Conservation (phyloP, 2,797 vertebrate species). For the Megaceryle alcyon region DNA sequence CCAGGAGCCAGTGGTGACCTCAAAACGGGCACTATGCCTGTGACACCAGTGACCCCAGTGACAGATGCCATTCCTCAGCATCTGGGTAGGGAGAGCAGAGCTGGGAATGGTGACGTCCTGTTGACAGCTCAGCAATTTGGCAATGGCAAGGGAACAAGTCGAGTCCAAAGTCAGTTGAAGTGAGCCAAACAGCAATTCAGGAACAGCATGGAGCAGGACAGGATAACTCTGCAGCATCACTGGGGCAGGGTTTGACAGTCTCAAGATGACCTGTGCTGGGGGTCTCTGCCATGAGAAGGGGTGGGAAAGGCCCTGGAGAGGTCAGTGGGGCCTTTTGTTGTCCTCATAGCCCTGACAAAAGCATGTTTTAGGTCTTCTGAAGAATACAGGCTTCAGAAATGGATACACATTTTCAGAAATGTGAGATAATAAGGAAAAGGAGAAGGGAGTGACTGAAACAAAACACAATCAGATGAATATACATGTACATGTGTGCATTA, state of each 20-base stretch:
- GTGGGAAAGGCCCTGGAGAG: not conserved
- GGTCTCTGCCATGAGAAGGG: too few relatives aligned
- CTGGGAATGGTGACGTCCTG: too few relatives aligned
- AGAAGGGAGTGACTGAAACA: not conserved
- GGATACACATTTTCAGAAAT: not conserved
- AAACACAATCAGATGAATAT: not conserved
- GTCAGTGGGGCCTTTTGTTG: not conserved
- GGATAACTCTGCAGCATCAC: fast-evolving
- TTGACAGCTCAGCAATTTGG: not conserved
- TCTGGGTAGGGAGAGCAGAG: not conserved
- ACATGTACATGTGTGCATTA: not conserved
- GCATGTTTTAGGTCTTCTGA: fast-evolving
- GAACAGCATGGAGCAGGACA: not conserved
- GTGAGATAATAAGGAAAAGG: not conserved
- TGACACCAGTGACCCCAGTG: not conserved
- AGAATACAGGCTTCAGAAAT: not conserved
- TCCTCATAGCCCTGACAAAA: not conserved
- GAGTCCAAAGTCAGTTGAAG: not conserved
- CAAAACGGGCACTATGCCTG: fast-evolving
- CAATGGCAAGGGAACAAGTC: fast-evolving
- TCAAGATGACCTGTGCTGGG: not conserved
- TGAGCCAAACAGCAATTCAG: not conserved
- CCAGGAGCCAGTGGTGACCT: not conserved
- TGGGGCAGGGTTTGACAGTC: not conserved
- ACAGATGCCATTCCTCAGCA: fast-evolving